These are phyloP conservation scores for Dynastes hyllus DNA, from an alignment of 2,888 invertebrate genomes.

Conservation along the genomic window DNA sequence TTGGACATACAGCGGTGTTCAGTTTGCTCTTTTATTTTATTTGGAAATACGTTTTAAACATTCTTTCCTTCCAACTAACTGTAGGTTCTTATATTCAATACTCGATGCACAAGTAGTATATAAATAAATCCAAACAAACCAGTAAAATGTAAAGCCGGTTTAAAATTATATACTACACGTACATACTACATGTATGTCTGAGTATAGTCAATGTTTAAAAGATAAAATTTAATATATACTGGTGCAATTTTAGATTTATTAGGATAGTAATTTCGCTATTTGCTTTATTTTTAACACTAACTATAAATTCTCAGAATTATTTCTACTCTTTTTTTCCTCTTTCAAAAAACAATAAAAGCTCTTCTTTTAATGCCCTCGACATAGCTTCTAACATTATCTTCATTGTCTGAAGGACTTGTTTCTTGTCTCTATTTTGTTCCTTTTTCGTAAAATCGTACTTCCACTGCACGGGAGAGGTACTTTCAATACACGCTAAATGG, in stretches of 20 bases:
- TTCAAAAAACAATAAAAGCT: conserved; percentile 4
- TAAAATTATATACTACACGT: conserved; percentile 60
- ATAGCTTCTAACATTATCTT: conserved; percentile 37
- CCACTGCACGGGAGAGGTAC: too few species aligned
- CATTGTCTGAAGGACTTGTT: conserved; percentile 36
- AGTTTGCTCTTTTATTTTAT: conserved; percentile 13
- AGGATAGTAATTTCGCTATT: conserved; percentile 49
- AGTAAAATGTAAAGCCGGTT: conserved; percentile 60
- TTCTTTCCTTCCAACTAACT: conserved; percentile 51
- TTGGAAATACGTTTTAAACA: conserved; percentile 43
- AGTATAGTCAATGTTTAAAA: conserved; percentile 50
- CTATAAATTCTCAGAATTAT: conserved; percentile 13
- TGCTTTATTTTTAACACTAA: conserved; percentile 15
- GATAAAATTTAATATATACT: conserved; percentile 52
- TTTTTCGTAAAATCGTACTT: background rate
- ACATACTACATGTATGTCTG: conserved; percentile 55
- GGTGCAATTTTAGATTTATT: conserved; percentile 50
- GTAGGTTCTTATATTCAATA: conserved; percentile 58
- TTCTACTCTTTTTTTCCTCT: conserved; percentile 10
- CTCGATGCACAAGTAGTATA: conserved; percentile 56
- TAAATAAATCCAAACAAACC: conserved; percentile 58
- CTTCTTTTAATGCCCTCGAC: conserved; percentile 1
- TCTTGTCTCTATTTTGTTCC: background rate
- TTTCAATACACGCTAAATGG: too few species aligned
- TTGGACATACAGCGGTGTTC: background rate